Evolutionary conservation across 1,140 invertebrate species (phyloP).

Genomic region (Monochamus saltuarius): DNA sequence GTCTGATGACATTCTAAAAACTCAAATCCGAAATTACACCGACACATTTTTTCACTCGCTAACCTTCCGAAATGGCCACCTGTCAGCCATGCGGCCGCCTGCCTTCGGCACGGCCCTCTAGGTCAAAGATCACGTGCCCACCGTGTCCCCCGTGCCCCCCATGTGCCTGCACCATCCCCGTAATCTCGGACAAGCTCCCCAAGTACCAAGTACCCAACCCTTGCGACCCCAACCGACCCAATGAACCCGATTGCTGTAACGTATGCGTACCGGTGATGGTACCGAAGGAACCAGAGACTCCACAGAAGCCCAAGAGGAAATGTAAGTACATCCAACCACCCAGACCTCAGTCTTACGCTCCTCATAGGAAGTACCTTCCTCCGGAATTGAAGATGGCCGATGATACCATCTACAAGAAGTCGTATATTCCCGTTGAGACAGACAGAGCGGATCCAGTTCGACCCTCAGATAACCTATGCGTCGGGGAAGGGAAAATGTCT

Average conservation of each 20-base stretch:
- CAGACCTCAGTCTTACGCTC: constrained; percentile 56
- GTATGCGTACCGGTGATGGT: constrained; percentile 37
- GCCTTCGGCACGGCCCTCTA: constrained; percentile 3
- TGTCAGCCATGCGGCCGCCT: constrained; percentile 30
- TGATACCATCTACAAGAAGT: constrained; percentile 60
- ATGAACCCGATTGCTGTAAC: constrained; percentile 29
- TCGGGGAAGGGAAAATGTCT: constrained; percentile 51
- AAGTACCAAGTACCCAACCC: constrained; percentile 28
- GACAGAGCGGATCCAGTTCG: constrained; percentile 47
- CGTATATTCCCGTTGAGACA: constrained; percentile 55
- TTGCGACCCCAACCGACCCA: constrained; percentile 20
- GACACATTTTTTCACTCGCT: constrained; percentile 14
- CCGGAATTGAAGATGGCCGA: constrained; percentile 57
- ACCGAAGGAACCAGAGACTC: constrained; percentile 16
- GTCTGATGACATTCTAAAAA: constrained; percentile 12
- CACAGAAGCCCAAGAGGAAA: constrained; percentile 35
- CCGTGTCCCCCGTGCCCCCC: constrained; percentile 25
- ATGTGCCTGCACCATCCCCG: constrained; percentile 27
- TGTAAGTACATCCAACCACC: constrained; percentile 62
- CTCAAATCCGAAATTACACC: constrained; percentile 23
- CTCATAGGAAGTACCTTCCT: constrained; percentile 55
- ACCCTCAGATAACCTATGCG: constrained; percentile 50
- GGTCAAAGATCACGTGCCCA: constrained; percentile 33
- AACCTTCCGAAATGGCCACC: constrained; percentile 23
- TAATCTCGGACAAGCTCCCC: constrained; percentile 28